phyloP scores from a whole-genome alignment of 2,113 vertebrate genomes.

The Furnarius figulus region DNA sequence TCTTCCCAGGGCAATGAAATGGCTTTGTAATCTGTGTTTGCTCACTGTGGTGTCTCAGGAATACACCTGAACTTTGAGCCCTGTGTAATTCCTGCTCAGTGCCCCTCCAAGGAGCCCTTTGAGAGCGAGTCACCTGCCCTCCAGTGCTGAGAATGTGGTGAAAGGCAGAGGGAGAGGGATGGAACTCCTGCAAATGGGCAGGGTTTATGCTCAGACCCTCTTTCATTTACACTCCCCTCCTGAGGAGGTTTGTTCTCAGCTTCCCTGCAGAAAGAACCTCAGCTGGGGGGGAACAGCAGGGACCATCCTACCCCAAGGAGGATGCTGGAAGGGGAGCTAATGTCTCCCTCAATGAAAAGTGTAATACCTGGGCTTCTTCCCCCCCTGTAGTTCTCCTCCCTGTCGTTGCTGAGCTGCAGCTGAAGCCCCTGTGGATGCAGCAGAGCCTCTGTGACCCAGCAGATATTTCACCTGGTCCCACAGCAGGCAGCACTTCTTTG shows the following conservation, averaged over 20 bases:
- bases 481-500: not conserved
- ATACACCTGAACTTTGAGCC: not conserved
- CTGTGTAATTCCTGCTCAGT: not conserved
- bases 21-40: not conserved
- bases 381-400: not conserved
- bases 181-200: not conserved
- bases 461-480: not conserved
- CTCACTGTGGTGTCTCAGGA: not conserved
- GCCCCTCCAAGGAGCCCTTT: not conserved
- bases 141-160: not conserved
- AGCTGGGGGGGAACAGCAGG: not conserved
- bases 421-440: not conserved
- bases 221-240: not conserved
- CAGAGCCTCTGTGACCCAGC: rapidly evolving
- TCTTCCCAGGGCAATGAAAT: not conserved
- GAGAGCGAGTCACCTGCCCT: not conserved
- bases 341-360: not conserved
- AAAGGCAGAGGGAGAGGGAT: not conserved
- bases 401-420: not conserved
- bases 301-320: not conserved
- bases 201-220: not conserved
- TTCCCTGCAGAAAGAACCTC: not conserved
- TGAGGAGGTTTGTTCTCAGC: not conserved
- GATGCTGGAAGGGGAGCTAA: not conserved
- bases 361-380: not conserved